Percentiles rank a stretch among this genome's conserved stretches.
These are phyloP conservation scores for Bombus vancouverensis DNA, from an alignment of 1,140 invertebrate genomes.

Conservation along the genomic window DNA sequence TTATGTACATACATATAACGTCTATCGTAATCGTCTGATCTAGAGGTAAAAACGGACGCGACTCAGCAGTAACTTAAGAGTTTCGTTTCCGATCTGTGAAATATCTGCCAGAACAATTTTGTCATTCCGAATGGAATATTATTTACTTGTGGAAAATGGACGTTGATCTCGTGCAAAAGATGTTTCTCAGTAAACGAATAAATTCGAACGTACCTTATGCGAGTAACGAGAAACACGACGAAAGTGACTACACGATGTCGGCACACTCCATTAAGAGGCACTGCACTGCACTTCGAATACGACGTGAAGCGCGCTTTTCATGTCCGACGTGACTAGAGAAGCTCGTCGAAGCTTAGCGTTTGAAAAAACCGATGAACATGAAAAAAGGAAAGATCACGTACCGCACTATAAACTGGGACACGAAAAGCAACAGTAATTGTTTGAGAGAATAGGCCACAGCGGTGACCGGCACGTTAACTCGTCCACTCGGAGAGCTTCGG, in stretches of 20 bases:
- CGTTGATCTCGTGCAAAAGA: neutral
- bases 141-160: neutral
- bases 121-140: neutral
- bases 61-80: neutral
- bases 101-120: neutral
- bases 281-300: constrained; percentile 71
- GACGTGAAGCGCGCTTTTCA: constrained; percentile 57
- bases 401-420: constrained; percentile 18
- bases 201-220: constrained; percentile 68
- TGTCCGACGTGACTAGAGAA: constrained; percentile 51
- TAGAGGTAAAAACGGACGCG: neutral
- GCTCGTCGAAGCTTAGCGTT: constrained; percentile 22
- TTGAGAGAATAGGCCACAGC: constrained; percentile 66
- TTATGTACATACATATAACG: neutral
- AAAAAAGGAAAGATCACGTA: constrained; percentile 20
- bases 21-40: neutral
- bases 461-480: constrained; percentile 80
- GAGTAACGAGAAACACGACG: constrained; percentile 70
- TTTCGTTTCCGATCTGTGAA: neutral
- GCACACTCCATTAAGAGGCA: constrained; percentile 73
- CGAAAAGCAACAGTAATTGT: constrained; percentile 54
- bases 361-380: constrained; percentile 6
- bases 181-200: neutral
- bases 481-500: constrained; percentile 74
- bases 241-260: constrained; percentile 62